phyloP scores from a whole-genome alignment of 2,888 invertebrate species.

The Euphydryas editha region DNA sequence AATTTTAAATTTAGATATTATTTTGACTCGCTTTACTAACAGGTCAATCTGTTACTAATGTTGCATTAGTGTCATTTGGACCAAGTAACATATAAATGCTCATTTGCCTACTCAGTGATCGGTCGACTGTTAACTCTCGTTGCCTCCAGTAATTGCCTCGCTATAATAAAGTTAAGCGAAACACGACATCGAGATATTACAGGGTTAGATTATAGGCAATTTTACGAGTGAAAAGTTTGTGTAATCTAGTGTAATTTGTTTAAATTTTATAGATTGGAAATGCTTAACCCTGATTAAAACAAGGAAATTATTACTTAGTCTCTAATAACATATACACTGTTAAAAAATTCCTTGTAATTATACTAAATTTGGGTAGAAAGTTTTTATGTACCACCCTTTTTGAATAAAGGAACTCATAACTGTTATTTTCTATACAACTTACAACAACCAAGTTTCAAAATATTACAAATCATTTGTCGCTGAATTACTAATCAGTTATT shows the following conservation, averaged over 20 bases:
- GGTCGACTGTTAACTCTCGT: conserved; percentile 48
- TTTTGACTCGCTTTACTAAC: conserved; percentile 11
- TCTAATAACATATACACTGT: no score
- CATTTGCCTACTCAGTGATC: conserved; percentile 28
- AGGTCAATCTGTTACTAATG: conserved; percentile 8
- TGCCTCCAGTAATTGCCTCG: conserved; percentile 52
- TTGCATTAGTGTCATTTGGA: conserved; percentile 28
- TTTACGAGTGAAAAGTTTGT: conserved; percentile 22
- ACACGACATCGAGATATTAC: conserved; percentile 49
- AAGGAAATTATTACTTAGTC: neutral
- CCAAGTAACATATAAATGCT: conserved; percentile 26
- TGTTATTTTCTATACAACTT: no score
- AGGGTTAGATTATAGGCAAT: conserved; percentile 32
- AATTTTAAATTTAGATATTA: neutral
- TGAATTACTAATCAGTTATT: no score
- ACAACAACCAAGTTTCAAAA: no score
- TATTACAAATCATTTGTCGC: no score
- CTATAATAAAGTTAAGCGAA: conserved; percentile 60
- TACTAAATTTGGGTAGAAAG: no score
- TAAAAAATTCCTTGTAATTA: no score
- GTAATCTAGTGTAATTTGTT: conserved; percentile 16
- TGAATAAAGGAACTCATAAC: no score
- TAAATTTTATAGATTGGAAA: conserved; percentile 25
- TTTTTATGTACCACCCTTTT: no score
- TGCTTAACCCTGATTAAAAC: neutral